Evolutionary conservation across 1,140 invertebrate genomes (phyloP).

Genomic region (Monochamus saltuarius): DNA sequence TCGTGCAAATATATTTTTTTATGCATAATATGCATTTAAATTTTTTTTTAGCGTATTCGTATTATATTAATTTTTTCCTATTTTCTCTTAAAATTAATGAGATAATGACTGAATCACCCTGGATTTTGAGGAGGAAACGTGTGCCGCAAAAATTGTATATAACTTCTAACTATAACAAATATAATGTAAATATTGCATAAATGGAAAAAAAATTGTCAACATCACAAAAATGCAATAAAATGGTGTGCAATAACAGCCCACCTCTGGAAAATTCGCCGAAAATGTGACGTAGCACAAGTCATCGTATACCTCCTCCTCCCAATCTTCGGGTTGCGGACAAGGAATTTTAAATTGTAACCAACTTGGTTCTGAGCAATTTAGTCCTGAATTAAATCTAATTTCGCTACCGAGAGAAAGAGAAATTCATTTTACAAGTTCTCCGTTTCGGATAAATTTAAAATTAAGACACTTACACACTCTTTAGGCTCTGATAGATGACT

Average conservation of each 20-base stretch:
- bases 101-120: no score
- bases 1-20: no score
- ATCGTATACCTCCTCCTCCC: constrained; percentile 83
- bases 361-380: constrained; percentile 50
- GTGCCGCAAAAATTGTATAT: no score
- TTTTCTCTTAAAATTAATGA: no score
- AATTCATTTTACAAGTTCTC: neutral
- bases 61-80: no score
- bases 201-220: no score
- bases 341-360: constrained; percentile 68
- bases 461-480: constrained; percentile 65
- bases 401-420: constrained; percentile 2
- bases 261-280: constrained; percentile 64
- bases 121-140: no score
- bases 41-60: no score
- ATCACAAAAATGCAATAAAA: neutral
- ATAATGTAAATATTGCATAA: no score
- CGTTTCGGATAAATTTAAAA: neutral
- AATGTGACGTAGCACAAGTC: constrained; percentile 85
- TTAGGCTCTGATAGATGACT: constrained; percentile 80
- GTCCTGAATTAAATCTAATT: constrained; percentile 7
- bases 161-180: no score
- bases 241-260: constrained; percentile 33
- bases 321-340: constrained; percentile 59
- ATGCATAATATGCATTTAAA: no score